A percentile compares a stretch with the other conserved stretches of the same genome.
Conservation (phyloP, 1,140 invertebrate species). For the Asbolus verrucosus region DNA sequence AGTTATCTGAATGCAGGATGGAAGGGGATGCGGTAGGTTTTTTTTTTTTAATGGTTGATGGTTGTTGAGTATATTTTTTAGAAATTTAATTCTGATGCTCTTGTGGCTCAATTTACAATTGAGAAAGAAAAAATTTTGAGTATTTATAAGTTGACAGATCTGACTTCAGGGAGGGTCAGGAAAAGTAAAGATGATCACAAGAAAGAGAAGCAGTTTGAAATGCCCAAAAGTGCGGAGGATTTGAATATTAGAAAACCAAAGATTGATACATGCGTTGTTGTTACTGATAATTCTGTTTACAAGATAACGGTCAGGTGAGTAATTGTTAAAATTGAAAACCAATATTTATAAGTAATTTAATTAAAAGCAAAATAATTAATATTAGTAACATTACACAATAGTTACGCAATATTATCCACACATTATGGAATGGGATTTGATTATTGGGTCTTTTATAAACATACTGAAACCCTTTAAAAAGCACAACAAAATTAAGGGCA, state of each 20-base stretch:
- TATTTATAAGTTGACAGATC: slow-evolving; percentile 66
- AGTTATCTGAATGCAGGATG: slow-evolving; percentile 71
- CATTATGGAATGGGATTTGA: too few relatives aligned
- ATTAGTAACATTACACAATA: too few relatives aligned
- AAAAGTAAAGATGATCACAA: slow-evolving; percentile 58
- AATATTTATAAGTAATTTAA: too few relatives aligned
- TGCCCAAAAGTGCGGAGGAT: slow-evolving; percentile 68
- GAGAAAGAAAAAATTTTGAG: slow-evolving; percentile 67
- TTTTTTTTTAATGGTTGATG: slow-evolving; percentile 13
- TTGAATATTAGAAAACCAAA: slow-evolving; percentile 67
- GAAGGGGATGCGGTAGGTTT: slow-evolving; percentile 69
- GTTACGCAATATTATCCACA: too few relatives aligned
- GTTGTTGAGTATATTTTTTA: slow-evolving; percentile 53
- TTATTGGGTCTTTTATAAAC: too few relatives aligned
- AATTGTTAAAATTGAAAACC: too few relatives aligned
- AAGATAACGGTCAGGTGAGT: slow-evolving; percentile 74
- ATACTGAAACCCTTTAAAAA: neutral
- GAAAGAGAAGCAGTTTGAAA: slow-evolving; percentile 62
- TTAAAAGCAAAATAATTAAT: too few relatives aligned
- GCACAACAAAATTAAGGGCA: neutral
- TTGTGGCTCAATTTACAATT: slow-evolving; percentile 70
- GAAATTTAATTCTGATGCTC: slow-evolving; percentile 70
- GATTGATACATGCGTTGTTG: slow-evolving; percentile 77
- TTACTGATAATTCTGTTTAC: slow-evolving; percentile 78
- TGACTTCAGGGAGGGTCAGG: slow-evolving; percentile 56